A percentile compares a stretch with the other conserved stretches of the same genome.
phyloP scores from a whole-genome alignment of 2,113 vertebrate genomes.

The Heterotilapia buettikoferi region DNA sequence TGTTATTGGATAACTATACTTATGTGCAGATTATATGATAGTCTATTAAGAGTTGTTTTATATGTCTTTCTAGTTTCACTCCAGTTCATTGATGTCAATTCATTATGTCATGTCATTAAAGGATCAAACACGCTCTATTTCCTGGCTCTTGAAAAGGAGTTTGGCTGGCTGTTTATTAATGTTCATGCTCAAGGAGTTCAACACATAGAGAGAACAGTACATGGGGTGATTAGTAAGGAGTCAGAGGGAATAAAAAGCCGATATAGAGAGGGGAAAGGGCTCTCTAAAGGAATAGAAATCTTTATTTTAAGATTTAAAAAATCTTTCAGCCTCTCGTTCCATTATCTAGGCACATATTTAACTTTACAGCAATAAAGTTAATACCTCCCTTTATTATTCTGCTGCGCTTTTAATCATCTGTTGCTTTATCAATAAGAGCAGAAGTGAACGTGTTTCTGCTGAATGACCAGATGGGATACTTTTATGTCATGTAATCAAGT shows the following conservation, averaged over 20 bases:
- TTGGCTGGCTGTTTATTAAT: neutral
- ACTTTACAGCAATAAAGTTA: neutral
- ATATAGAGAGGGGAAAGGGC: neutral
- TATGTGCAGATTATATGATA: neutral
- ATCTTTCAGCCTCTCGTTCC: neutral
- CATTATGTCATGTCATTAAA: neutral
- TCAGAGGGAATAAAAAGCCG: neutral
- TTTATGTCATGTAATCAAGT: neutral
- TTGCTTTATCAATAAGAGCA: neutral
- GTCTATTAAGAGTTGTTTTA: neutral
- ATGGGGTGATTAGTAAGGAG: neutral
- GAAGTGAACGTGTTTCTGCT: neutral
- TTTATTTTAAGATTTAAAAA: neutral
- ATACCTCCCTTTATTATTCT: neutral
- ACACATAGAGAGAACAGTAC: neutral
- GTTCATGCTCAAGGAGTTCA: neutral
- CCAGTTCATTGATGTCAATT: neutral
- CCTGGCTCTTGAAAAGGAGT: neutral
- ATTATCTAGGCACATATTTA: neutral
- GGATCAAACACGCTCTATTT: neutral
- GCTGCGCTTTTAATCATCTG: neutral
- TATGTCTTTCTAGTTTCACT: neutral
- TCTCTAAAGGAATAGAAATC: neutral
- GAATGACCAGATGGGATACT: neutral
- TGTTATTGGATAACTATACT: neutral